Base-by-base conservation (phyloP, 2,113 vertebrate species). In the Macheiramphus alcinus region DNA sequence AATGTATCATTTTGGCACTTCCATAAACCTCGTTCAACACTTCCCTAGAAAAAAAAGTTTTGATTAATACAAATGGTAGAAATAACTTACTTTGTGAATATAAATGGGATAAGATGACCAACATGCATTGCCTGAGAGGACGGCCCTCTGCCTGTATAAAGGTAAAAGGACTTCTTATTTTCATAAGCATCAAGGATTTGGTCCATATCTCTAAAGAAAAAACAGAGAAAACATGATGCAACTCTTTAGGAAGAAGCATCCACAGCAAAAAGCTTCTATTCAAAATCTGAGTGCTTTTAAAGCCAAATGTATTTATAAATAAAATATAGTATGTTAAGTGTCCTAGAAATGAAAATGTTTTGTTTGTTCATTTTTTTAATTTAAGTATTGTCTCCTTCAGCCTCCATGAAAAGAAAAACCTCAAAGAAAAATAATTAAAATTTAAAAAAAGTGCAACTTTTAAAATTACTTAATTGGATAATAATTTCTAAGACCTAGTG, bases 61-160 rank as follows among this genome's bases (percentile, higher is more conserved):
- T 88, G 32, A 71, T 62, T 53, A 66, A 72, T 20, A 56, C 2
- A 91, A 82, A 66, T 13, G 13, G 27, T 42, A 3, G 27, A 67
- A 42, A 36, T 16, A 55, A 95, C 99, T 99, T 98, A 99, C 99
- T 99, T 99, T 65, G 99, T 99, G 94, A 99, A 99, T 94, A 99
- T 98, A 95, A 99, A 99, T 2, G 99, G 99, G 90, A 99, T 99
- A 91, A 99, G 99, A 95, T 99, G 99, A 23, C 99, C 99, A 23
- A 99, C 90, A 1, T 99, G 99, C 99, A 99, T 99, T 56, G 99
- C 98, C 82, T 99, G 98, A 6, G 99, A 99, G 5, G 99, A 99
- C 0, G 99, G 99, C 16, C 99, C 99, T 97, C 99, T 98, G 80
- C 99, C 99, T 2, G 99, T 99, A 80, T 99, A 99, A 71, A 99